Base-by-base conservation (phyloP, 2,888 invertebrate species). In the Tinea semifulvella region DNA sequence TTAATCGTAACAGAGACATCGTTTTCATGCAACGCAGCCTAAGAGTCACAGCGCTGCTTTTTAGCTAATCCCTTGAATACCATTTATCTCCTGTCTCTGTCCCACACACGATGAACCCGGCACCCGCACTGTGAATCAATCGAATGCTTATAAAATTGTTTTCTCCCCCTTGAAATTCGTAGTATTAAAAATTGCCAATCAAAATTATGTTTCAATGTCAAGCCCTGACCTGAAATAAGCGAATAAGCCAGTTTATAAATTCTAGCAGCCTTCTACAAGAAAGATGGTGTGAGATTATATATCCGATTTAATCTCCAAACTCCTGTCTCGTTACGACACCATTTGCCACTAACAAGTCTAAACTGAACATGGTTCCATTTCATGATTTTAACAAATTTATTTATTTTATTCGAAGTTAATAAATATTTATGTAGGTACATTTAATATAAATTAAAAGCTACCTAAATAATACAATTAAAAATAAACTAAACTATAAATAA, bases 261-360 rank as follows among this genome's bases (percentile, higher is more conserved):
- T 22, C 40, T 40, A 22, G 22, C 22, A 22, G 40, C 40, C 11
- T 40, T 20, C 14, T 13, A 2, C n/a, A 40, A 17, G 38, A 40
- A 40, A 40, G 40, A 40, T 40, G 40, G 2, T 40, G 22, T 16
- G 22, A 20, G 20, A 40, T 22, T 40, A 40, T 40, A 40, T 40
- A 13, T 40, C 22, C 10, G 19, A 40, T 20, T 40, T 40, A 40
- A 40, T 40, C 40, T 40, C 22, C 20, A 40, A 40, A 22, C n/a
- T 40, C 40, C 20, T 40, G 11, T 22, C 20, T 13, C 18, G 18
- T 16, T 22, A 11, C 22, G 11, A 40, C 8, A 22, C n/a, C 2
- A 18, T 8, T 17, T 17, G n/a, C 8, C 2, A 14, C 18, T 3
- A 10, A 38, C 5, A 16, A 18, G n/a, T 17, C 8, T 17, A 3